Conservation (phyloP, 2,888 invertebrate species). For the Aquatica leii region DNA sequence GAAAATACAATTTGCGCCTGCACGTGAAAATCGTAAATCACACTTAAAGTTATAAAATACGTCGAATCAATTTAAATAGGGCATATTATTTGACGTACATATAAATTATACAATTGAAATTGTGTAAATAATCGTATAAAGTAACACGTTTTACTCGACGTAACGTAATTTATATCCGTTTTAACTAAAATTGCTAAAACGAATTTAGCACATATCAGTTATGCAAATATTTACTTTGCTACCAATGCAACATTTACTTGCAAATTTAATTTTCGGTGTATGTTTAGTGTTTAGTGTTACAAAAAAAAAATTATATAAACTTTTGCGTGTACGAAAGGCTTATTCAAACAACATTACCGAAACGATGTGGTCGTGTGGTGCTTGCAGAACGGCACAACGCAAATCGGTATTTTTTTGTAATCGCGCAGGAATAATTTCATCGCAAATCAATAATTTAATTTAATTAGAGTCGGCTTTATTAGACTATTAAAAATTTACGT, state of each 20-base stretch:
- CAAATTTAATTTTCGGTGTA: constrained; percentile 16
- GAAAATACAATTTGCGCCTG: background rate
- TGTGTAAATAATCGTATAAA: constrained; percentile 26
- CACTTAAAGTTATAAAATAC: background rate
- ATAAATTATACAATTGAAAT: constrained; percentile 19
- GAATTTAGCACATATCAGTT: constrained; percentile 26
- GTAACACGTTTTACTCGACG: constrained; percentile 19
- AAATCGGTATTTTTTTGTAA: too few relatives aligned
- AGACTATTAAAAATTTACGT: too few relatives aligned
- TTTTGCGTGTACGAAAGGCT: too few relatives aligned
- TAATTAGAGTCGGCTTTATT: too few relatives aligned
- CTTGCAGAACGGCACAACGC: too few relatives aligned
- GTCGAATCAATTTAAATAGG: background rate
- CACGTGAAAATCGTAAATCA: background rate
- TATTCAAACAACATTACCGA: too few relatives aligned
- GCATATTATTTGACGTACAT: constrained; percentile 5
- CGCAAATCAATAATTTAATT: too few relatives aligned
- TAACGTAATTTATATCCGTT: constrained; percentile 20
- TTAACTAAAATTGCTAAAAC: constrained; percentile 21
- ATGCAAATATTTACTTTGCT: constrained; percentile 25
- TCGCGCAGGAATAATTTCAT: too few relatives aligned
- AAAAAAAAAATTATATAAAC: background rate
- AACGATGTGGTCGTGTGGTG: too few relatives aligned
- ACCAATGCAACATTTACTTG: constrained; percentile 23
- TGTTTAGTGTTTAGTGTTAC: background rate